Base-by-base conservation (phyloP, 2,888 invertebrate genomes). In the Odontocolon sp. region DNA sequence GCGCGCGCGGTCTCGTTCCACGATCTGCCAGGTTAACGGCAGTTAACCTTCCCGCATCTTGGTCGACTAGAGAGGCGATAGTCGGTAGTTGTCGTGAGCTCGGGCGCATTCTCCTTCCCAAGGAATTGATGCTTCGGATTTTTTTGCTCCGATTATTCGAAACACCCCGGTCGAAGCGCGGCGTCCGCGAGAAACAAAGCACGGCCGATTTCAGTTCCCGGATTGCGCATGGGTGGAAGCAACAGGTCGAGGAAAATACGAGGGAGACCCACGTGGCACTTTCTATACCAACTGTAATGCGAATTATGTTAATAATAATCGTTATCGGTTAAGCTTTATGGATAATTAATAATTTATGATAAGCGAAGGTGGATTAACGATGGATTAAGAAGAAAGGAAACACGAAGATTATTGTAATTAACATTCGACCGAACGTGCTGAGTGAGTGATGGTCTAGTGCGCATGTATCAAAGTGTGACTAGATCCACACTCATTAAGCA, bases 401-500 rank as follows among this genome's bases (percentile, higher is more conserved):
- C 36, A 52, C 31, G 64, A 73, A 40, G 68, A 75, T 1, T 5
- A 54, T 52, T 31, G 26, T 26, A 11, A 54, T 47, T 40, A 40
- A 36, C 23, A 33, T 18, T 61, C 26, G 23, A 78, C 84, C 80
- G 82, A 83, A 85, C 88, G 88, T 92, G 91, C 89, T 91, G 84
- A 93, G 92, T 95, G 96, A 93, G 94, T 95, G 93, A 93, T 93
- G 93, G 92, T 95, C 94, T 94, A 92, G 94, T 93, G 91, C 92
- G 91, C 94, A 93, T 81, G 54, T 64, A 93, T 93, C 82, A 81
- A 89, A 89, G 90, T 94, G 95, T 95, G 95, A 95, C 95, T 95
- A 95, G 95, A 95, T 95, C 95, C 95, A 95, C 95, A 95, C 95
- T 95, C 95, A 95, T 95, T 95, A 95, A 95, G 91, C 92, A 91